A percentile compares a stretch with the other conserved stretches of the same genome.
phyloP scores from a whole-genome alignment of 1,140 invertebrate species.

The Drosophila ohnishii region DNA sequence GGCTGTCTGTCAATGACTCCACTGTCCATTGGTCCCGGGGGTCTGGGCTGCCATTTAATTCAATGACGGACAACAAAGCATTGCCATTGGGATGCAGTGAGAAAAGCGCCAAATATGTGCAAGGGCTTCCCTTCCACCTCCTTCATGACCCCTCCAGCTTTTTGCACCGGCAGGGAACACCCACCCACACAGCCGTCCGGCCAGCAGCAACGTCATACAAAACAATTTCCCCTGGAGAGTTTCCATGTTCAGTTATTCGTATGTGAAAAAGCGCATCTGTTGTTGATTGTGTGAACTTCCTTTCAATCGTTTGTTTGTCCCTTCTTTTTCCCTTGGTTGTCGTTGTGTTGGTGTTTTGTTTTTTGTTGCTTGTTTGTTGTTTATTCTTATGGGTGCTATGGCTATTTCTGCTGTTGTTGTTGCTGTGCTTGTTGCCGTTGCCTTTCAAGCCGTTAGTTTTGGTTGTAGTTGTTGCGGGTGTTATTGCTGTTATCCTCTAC shows the following conservation, averaged over 20 bases:
- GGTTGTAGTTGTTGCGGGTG: slow-evolving; percentile 49
- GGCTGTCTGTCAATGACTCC: slow-evolving; percentile 25
- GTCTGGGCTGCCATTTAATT: slow-evolving; percentile 68
- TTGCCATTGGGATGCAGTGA: slow-evolving; percentile 63
- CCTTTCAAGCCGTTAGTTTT: slow-evolving; percentile 4
- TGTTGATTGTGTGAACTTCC: slow-evolving; percentile 80
- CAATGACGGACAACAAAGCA: slow-evolving; percentile 76
- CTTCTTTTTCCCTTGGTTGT: slow-evolving; percentile 15
- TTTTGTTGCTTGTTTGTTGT: slow-evolving; percentile 50
- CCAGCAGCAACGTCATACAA: slow-evolving; percentile 56
- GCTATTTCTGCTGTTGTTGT: slow-evolving; percentile 27
- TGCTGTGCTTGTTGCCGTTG: slow-evolving; percentile 8
- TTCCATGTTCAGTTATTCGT: slow-evolving; percentile 79
- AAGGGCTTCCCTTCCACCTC: slow-evolving; percentile 19
- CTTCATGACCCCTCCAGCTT: background rate
- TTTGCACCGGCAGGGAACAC: background rate
- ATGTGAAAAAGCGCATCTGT: slow-evolving; percentile 80
- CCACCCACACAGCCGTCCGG: slow-evolving; percentile 1
- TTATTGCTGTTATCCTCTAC: slow-evolving; percentile 76
- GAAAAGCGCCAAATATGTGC: slow-evolving; percentile 48
- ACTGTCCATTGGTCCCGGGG: slow-evolving; percentile 9
- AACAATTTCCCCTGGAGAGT: slow-evolving; percentile 79
- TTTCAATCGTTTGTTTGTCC: slow-evolving; percentile 79
- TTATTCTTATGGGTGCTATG: slow-evolving; percentile 45
- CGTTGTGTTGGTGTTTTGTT: slow-evolving; percentile 21